Base-by-base conservation (phyloP, 2,797 vertebrate species). In the Tenualosa thibaudeaui region DNA sequence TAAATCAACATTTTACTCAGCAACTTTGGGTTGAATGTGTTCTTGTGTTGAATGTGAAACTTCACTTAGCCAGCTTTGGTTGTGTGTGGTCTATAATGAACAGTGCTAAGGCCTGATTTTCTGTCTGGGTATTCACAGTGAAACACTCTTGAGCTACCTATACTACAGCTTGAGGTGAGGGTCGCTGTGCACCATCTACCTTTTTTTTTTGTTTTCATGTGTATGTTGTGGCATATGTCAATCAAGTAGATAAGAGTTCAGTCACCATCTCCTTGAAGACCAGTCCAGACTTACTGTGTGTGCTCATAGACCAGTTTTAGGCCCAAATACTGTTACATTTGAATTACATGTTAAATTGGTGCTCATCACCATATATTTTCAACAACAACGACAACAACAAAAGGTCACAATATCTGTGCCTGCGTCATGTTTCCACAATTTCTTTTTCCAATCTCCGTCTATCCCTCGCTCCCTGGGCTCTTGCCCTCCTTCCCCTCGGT, bases 401-500 rank as follows among this genome's bases (percentile, higher is more conserved):
- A 68, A 15, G 10, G 26, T 31, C 62, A 68, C 62, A 37, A 71
- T 40, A 15, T 24, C 58, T 24, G 22, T 15, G 65, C 3, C 65
- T 13, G 26, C 26, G 62, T 68, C 26, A 8, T 40, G 17, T 6
- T 3, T 43, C 68, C 68, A 75, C 31, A 43, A 43, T 19, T 17
- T 75, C 31, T 40, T 75, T 75, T 40, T 37, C 31, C 26, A 8
- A 5, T 17, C 15, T 3, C 17, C 68, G 31, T 40, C 62, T 31
- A 31, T 10, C 62, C 24, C 3, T 19, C 56, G 4, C 56, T 31
- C 26, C 65, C 65, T 37, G 31, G 1, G 50, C 54, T 31, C 50
- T 26, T 51, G 46, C 81, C 58, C 68, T 50, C 31, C 81, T 10
- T 22, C 31, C 31, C 81, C 51, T 81, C 60, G 85, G 53, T 84